A percentile compares a stretch with the other conserved stretches of the same genome.
phyloP scores from a whole-genome alignment of 2,797 vertebrate genomes.

The Bucorvus abyssinicus region DNA sequence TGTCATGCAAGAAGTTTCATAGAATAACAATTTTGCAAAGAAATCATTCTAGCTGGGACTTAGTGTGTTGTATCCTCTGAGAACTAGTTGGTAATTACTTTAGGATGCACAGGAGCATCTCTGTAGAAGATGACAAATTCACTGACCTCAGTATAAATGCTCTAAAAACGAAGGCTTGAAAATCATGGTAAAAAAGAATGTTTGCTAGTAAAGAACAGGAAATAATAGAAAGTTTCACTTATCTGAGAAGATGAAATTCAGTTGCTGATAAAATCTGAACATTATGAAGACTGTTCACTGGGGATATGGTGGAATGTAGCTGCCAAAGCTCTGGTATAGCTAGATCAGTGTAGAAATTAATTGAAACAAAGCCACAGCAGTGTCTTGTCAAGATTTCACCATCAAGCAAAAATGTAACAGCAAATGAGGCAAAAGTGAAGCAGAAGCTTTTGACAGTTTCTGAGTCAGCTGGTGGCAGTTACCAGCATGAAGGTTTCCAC shows the following conservation, averaged over 20 bases:
- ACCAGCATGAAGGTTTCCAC: neutral
- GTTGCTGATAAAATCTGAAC: neutral
- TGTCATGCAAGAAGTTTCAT: neutral
- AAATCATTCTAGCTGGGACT: neutral
- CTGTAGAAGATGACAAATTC: slow-evolving; percentile 33
- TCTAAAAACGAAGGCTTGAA: slow-evolving; percentile 17
- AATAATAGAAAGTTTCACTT: slow-evolving; percentile 28
- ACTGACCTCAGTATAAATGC: slow-evolving; percentile 20
- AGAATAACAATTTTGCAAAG: neutral
- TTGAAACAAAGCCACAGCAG: slow-evolving; percentile 62
- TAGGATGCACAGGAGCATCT: neutral
- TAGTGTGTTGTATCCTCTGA: neutral
- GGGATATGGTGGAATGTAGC: neutral
- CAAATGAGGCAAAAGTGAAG: slow-evolving; percentile 35
- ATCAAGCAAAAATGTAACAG: neutral
- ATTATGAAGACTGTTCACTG: neutral
- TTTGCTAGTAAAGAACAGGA: neutral
- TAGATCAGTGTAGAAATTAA: slow-evolving; percentile 48
- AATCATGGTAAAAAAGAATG: neutral
- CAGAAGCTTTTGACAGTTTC: slow-evolving; percentile 32
- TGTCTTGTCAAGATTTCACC: slow-evolving; percentile 50
- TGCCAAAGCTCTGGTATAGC: slow-evolving; percentile 41
- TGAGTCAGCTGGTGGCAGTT: slow-evolving; percentile 16
- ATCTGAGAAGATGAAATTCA: slow-evolving; percentile 26
- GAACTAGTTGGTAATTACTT: neutral